Conservation (phyloP, 2,888 invertebrate species). For the Pristionchus mayeri region DNA sequence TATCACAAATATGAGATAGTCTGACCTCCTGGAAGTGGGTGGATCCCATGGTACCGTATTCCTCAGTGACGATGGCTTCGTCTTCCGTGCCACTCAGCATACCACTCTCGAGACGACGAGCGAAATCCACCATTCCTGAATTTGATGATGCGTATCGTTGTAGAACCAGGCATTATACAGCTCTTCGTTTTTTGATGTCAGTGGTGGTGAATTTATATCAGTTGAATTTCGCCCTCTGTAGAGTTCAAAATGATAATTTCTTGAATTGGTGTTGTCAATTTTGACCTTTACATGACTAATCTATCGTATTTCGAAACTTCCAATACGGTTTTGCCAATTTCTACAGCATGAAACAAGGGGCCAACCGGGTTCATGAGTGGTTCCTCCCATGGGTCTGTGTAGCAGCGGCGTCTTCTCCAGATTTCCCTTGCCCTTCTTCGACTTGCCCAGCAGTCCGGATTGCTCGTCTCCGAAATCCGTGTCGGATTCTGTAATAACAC, state of each 20-base stretch:
- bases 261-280: too few relatives aligned
- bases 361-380: conserved; percentile 50
- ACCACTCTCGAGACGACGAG: conserved; percentile 44
- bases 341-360: background rate
- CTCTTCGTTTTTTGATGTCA: too few relatives aligned
- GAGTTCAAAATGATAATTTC: too few relatives aligned
- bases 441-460: conserved; percentile 53
- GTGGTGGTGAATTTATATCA: too few relatives aligned
- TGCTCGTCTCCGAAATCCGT: conserved; percentile 59
- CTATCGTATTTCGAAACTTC: too few relatives aligned
- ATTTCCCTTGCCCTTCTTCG: conserved; percentile 49
- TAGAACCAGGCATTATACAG: too few relatives aligned
- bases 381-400: conserved; percentile 57
- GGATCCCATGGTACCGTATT: conserved; percentile 59
- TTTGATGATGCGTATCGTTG: too few relatives aligned
- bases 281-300: too few relatives aligned
- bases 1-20: background rate
- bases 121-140: conserved; percentile 47
- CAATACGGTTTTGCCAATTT: background rate
- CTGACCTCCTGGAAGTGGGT: conserved; percentile 46
- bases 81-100: conserved; percentile 42
- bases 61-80: conserved; percentile 57
- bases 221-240: too few relatives aligned
- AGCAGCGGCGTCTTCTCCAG: conserved; percentile 62
- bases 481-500: conserved; percentile 55